Base-by-base conservation (phyloP, 1,140 invertebrate species). In the Oreohelix idahoensis region DNA sequence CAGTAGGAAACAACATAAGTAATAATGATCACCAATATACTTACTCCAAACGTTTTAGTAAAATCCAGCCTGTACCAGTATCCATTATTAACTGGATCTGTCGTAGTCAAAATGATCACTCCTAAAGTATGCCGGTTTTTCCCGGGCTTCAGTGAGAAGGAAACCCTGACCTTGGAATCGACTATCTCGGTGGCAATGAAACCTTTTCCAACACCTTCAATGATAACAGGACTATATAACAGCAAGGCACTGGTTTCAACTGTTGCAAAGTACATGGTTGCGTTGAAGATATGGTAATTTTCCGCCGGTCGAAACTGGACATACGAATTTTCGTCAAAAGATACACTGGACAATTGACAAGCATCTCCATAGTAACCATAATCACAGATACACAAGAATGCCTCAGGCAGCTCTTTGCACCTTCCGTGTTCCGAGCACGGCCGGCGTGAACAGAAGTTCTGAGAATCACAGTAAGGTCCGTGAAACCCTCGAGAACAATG, bases 11-110 rank as follows among this genome's bases (percentile, higher is more conserved):
- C n/a, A n/a, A n/a, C n/a, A n/a, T n/a, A n/a, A n/a, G n/a, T n/a
- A n/a, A 45, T 94, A 58, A 36, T 39, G 15, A 45, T 45, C 5
- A 45, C 15, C 15, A 45, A 45, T 8, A 45, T 45, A 85, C 87
- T 85, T 78, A 92, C 91, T 83, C 86, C 81, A 63, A 96, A 96
- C 90, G 97, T 97, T 88, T 97, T 95, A 0, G 96, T 97, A 0
- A 97, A 97, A 5, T 96, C 97, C 8, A 98, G 94, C 90, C 97
- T 96, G 87, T 97, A 95, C 97, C 97, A 99, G 78, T 95, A 94
- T 17, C 97, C 97, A 92, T 98, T 96, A 0, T 96, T 94, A 0
- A 98, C 93, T 26, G 20, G 1, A 53, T 36, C 66, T 10, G 32
- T 66, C 1, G 66, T 78, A 15, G 26, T 32, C 11, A 70, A 58